Conservation (phyloP, 2,797 vertebrate genomes). For the Forpus xanthops region DNA sequence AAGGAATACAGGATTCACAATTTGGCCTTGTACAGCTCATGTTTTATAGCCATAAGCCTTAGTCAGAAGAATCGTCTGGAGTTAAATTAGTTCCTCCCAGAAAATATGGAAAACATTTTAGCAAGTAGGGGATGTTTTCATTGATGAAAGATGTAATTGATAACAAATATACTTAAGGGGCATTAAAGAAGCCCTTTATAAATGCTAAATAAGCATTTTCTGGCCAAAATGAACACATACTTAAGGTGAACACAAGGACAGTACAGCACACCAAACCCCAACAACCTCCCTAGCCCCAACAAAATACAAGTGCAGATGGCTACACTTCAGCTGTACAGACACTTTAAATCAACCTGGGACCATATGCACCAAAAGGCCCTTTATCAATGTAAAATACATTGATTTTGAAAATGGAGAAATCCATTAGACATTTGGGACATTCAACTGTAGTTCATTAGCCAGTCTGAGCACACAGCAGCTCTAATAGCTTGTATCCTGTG, state of each 20-base stretch:
- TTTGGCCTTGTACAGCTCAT: neutral
- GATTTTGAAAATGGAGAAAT: neutral
- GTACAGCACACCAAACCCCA: neutral
- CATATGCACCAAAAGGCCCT: neutral
- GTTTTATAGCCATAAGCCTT: neutral
- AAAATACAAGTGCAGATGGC: neutral
- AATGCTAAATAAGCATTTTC: neutral
- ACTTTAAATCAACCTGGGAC: neutral
- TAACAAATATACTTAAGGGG: neutral
- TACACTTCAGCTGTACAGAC: neutral
- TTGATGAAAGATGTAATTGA: neutral
- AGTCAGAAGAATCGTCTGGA: neutral
- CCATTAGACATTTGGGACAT: neutral
- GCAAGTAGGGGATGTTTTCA: neutral
- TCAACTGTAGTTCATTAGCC: neutral
- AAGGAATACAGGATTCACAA: neutral
- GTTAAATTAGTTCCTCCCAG: neutral
- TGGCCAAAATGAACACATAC: neutral
- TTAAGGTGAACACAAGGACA: neutral
- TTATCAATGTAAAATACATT: neutral
- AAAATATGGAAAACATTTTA: neutral
- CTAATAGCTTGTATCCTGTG: conserved; percentile 47
- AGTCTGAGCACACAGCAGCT: neutral
- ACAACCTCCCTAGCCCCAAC: neutral
- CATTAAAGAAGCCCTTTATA: neutral